These are phyloP conservation scores for Mongoloraphidia duomilia DNA, from an alignment of 2,888 invertebrate species.

Conservation along the genomic window DNA sequence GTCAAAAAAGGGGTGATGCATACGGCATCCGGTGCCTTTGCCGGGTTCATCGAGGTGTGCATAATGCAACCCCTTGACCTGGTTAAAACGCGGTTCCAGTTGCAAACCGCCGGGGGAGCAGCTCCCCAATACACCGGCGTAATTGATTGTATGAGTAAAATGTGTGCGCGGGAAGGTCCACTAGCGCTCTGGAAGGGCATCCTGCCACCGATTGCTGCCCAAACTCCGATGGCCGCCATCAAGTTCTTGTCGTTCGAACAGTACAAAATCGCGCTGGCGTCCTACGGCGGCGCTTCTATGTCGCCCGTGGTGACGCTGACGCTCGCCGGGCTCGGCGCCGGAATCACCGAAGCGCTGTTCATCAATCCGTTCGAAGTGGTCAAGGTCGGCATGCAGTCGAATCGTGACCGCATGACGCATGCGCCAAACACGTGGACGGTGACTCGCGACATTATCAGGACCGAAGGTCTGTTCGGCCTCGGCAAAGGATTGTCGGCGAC, in stretches of 20 bases:
- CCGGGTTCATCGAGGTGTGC: slow-evolving; percentile 86
- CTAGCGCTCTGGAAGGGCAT: slow-evolving; percentile 88
- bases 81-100: slow-evolving; percentile 79
- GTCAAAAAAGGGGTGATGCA: slow-evolving; percentile 63
- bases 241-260: slow-evolving; percentile 93
- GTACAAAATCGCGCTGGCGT: slow-evolving; percentile 40
- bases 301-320: slow-evolving; percentile 49
- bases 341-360: slow-evolving; percentile 79
- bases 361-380: slow-evolving; percentile 94
- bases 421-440: slow-evolving; percentile 64
- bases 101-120: slow-evolving; percentile 37
- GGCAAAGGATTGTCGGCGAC: slow-evolving; percentile 84
- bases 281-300: too few relatives aligned
- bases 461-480: slow-evolving; percentile 71
- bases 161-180: slow-evolving; percentile 73
- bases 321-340: slow-evolving; percentile 76
- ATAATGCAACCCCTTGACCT: slow-evolving; percentile 94
- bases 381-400: slow-evolving; percentile 77
- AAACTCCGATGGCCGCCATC: slow-evolving; percentile 88
- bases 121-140: slow-evolving; percentile 54
- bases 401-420: slow-evolving; percentile 39
- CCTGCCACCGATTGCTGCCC: slow-evolving; percentile 80
- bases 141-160: slow-evolving; percentile 75
- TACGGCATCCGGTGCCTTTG: slow-evolving; percentile 78
- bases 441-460: slow-evolving; percentile 61